A percentile compares a stretch with the other conserved stretches of the same genome.
These are phyloP conservation scores for Agelas oroides DNA, from an alignment of 37 sponge, comb jelly and placozoan genomes.

Conservation along the genomic window DNA sequence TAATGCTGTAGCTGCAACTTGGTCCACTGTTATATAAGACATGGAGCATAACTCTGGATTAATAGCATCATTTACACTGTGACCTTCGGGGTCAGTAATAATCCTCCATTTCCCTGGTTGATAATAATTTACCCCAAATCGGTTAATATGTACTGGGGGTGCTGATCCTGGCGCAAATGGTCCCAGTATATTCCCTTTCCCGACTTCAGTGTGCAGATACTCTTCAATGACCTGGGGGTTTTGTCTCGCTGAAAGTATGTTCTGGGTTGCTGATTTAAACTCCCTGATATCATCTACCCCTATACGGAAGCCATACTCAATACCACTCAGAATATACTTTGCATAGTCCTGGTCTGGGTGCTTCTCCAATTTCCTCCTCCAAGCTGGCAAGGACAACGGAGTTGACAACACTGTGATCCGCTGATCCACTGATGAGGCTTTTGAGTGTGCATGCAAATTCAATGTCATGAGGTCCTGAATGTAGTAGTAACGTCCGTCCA, in stretches of 20 bases:
- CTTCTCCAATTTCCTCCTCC: not conserved
- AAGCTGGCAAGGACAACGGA: slow-evolving; percentile 4
- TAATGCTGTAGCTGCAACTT: slow-evolving; percentile 8
- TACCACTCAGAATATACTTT: slow-evolving; percentile 6
- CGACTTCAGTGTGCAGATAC: slow-evolving; percentile 7
- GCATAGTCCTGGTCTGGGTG: slow-evolving; percentile 35
- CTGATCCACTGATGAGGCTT: not conserved
- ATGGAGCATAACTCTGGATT: slow-evolving; percentile 25
- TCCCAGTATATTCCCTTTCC: slow-evolving; percentile 12
- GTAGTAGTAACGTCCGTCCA: not conserved
- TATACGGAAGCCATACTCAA: slow-evolving; percentile 20
- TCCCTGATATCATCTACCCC: not conserved
- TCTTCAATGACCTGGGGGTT: slow-evolving; percentile 17
- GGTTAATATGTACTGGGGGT: slow-evolving; percentile 31
- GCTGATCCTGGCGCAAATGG: slow-evolving; percentile 1
- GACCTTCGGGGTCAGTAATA: slow-evolving; percentile 18
- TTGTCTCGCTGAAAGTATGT: slow-evolving; percentile 29
- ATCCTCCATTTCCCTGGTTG: slow-evolving; percentile 52
- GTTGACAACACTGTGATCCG: not conserved
- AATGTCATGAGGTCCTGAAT: slow-evolving; percentile 7
- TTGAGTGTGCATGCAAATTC: not conserved
- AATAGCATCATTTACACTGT: slow-evolving; percentile 52
- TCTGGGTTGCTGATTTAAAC: not conserved
- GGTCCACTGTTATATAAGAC: slow-evolving; percentile 29
- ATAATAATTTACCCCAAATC: slow-evolving; percentile 42